Evolutionary conservation across 2,888 invertebrate species (phyloP), one percentile per base, ranked within the genome.

Genomic region (Leptopterna dolabrata): DNA sequence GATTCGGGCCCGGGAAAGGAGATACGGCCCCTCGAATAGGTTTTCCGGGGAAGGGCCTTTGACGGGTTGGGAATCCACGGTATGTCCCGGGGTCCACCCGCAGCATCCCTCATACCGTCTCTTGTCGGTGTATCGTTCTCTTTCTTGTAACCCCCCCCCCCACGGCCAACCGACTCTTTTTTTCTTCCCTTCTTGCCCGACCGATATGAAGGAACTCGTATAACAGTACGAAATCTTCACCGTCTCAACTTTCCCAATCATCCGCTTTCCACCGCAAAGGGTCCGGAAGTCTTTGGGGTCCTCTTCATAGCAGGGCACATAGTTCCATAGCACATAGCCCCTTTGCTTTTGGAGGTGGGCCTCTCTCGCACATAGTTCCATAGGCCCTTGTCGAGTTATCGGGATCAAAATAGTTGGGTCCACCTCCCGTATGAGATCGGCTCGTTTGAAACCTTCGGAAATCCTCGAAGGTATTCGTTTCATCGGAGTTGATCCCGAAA

Each of bases 81-180:
- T 41, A 87, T 88, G 76, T 89, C 76, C 87, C 88, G 45, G 47
- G 90, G 88, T 88, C 87, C 85, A 89, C 84, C 82, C 88, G 88
- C 78, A 63, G 80, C 73, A 43, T 88, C 88, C 88, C 88, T 73
- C 55, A 87, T 85, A 81, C 84, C 88, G 88, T 87, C 82, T 83
- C 81, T 88, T 43, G 43, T 73, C 63, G 87, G 80, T 73, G 81
- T 87, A 27, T 85, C 71, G 55, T 73, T 82, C 55, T 84, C 87
- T 63, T 71, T 80, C 71, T 71, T 87, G 76, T 70, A 45, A 63
- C 76, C 81, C 88, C 41, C 30, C 71, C 29, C 71, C n/a, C 70
- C 71, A n/a, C n/a, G n/a, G n/a, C n/a, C n/a, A n/a, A n/a, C n/a
- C n/a, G n/a, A n/a, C 27, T 76, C 29, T n/a, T 24, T 45, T 6